These are phyloP conservation scores for Diuraphis noxia DNA, from an alignment of 1,140 invertebrate species.

Conservation along the genomic window DNA sequence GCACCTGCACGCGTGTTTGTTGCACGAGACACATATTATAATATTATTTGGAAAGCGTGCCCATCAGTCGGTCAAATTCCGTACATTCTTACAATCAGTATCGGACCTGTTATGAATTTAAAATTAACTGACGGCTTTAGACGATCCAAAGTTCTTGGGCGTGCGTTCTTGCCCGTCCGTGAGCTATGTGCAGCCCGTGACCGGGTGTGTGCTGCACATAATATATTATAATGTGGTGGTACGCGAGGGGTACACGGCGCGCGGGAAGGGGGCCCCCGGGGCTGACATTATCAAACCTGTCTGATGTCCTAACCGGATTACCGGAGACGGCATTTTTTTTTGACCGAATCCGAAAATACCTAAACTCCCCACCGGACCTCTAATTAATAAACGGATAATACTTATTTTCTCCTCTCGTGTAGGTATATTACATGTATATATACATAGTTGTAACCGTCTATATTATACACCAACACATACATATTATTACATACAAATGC, in stretches of 20 bases:
- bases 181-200: neutral
- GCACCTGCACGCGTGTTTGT: neutral
- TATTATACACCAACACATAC: neutral
- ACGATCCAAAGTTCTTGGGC: neutral
- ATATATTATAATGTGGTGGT: constrained; percentile 17
- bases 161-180: neutral
- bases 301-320: constrained; percentile 52
- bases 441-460: neutral
- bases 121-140: constrained; percentile 19
- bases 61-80: constrained; percentile 44
- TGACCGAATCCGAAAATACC: constrained; percentile 42
- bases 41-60: constrained; percentile 48
- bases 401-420: neutral
- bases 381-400: constrained; percentile 40
- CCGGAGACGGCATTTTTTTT: constrained; percentile 47
- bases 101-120: constrained; percentile 51
- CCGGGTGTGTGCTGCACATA: neutral
- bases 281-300: constrained; percentile 53
- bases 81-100: constrained; percentile 38
- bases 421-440: neutral
- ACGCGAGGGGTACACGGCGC: neutral
- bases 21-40: constrained; percentile 14
- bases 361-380: constrained; percentile 21
- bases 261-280: constrained; percentile 23
- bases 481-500: neutral